Conservation (phyloP, 2,797 vertebrate species). For the Loriculus beryllinus region DNA sequence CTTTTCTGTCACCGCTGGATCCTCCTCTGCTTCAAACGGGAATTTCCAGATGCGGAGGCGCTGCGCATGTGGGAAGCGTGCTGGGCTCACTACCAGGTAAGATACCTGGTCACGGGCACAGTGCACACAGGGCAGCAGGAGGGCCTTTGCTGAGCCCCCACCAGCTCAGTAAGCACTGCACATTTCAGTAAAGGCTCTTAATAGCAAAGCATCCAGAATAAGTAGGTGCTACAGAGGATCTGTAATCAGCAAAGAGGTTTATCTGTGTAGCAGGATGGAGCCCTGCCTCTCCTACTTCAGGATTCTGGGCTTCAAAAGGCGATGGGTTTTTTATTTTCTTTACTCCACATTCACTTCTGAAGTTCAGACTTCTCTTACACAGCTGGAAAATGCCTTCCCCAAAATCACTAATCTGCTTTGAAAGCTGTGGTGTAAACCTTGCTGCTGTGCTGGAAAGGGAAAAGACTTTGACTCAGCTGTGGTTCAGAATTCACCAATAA, state of each 20-base stretch:
- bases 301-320: background rate
- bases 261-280: background rate
- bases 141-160: background rate
- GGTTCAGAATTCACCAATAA: background rate
- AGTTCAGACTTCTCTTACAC: background rate
- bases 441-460: background rate
- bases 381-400: background rate
- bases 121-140: fast-evolving
- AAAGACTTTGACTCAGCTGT: background rate
- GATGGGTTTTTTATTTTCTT: background rate
- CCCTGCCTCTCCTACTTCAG: background rate
- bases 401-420: background rate
- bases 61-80: conserved; percentile 98
- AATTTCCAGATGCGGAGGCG: conserved; percentile 93
- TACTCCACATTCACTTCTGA: background rate
- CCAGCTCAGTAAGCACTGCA: fast-evolving
- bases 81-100: conserved; percentile 99
- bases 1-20: conserved; percentile 99
- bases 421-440: background rate
- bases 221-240: background rate
- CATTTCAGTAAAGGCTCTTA: background rate
- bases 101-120: background rate
- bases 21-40: conserved; percentile 95
- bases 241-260: background rate
- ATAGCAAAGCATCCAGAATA: background rate